A percentile compares a stretch with the other conserved stretches of the same genome.
Evolutionary conservation across 2,888 invertebrate genomes (phyloP).

Genomic region (Unio delphinus): DNA sequence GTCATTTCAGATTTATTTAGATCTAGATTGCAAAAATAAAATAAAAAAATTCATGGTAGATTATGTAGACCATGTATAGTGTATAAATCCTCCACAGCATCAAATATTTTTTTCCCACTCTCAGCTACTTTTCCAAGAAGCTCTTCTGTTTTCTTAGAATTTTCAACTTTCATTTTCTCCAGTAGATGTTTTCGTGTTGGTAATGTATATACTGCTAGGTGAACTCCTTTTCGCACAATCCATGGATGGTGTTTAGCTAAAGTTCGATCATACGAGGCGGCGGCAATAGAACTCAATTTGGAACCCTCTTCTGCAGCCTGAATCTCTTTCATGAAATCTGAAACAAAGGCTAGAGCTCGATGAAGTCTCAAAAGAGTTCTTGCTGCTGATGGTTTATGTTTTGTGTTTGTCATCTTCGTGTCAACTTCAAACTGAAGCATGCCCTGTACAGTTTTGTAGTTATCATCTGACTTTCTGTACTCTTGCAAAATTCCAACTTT

Average conservation of each 20-base stretch:
- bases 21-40: not conserved
- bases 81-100: conserved; percentile 51
- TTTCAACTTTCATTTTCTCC: conserved; percentile 56
- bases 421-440: conserved; percentile 90
- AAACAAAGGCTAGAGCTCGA: conserved; percentile 92
- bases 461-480: conserved; percentile 71
- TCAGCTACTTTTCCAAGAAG: conserved; percentile 31
- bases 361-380: conserved; percentile 91
- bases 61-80: conserved; percentile 43
- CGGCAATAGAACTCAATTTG: conserved; percentile 76
- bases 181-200: conserved; percentile 82
- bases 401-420: conserved; percentile 77
- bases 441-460: conserved; percentile 81
- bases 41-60: conserved; percentile 40
- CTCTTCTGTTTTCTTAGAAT: conserved; percentile 30
- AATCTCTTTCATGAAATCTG: conserved; percentile 84
- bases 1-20: not conserved
- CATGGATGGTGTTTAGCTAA: conserved; percentile 91
- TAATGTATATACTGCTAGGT: conserved; percentile 88
- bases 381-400: conserved; percentile 80
- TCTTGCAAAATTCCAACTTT: conserved; percentile 86
- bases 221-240: conserved; percentile 79
- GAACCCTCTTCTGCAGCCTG: conserved; percentile 64
- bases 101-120: conserved; percentile 42
- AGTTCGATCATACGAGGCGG: conserved; percentile 86